Evolutionary conservation across 2,797 vertebrate genomes (phyloP).

Genomic region (Acestrorhynchus altus): DNA sequence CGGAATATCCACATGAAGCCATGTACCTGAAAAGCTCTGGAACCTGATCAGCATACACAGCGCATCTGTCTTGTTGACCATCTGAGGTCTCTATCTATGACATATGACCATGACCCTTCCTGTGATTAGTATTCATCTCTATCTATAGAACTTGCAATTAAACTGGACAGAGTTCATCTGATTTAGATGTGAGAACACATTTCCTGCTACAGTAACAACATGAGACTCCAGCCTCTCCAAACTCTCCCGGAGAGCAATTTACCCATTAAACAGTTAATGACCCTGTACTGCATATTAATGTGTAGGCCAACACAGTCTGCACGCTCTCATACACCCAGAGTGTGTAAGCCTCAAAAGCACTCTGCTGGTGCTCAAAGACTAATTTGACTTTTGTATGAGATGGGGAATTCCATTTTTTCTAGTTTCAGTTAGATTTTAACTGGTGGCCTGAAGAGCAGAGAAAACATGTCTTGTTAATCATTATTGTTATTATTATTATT

Average conservation of each 20-base stretch:
- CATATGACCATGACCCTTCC: neutral
- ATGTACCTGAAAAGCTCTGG: too few species aligned
- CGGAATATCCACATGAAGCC: too few species aligned
- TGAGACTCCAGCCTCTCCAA: constrained; percentile 28
- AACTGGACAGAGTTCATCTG: too few species aligned
- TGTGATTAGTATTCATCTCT: neutral
- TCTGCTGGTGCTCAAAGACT: neutral
- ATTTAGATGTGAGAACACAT: constrained; percentile 11
- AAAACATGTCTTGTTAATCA: neutral
- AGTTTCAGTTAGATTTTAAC: neutral
- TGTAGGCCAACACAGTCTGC: neutral
- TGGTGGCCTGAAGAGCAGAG: neutral
- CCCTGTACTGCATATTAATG: constrained; percentile 31
- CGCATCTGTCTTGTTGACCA: too few species aligned
- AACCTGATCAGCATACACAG: too few species aligned
- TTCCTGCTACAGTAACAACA: constrained; percentile 4
- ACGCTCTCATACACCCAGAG: neutral
- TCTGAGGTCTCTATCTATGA: too few species aligned
- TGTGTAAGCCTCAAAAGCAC: neutral
- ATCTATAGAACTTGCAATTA: too few species aligned
- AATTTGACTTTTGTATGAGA: neutral
- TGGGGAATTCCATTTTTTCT: constrained; percentile 20
- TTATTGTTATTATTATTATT: neutral
- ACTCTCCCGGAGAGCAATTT: constrained; percentile 40
- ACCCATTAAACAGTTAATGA: constrained; percentile 52